Conservation (phyloP, 1,140 invertebrate genomes). For the Zaprionus ghesquierei region DNA sequence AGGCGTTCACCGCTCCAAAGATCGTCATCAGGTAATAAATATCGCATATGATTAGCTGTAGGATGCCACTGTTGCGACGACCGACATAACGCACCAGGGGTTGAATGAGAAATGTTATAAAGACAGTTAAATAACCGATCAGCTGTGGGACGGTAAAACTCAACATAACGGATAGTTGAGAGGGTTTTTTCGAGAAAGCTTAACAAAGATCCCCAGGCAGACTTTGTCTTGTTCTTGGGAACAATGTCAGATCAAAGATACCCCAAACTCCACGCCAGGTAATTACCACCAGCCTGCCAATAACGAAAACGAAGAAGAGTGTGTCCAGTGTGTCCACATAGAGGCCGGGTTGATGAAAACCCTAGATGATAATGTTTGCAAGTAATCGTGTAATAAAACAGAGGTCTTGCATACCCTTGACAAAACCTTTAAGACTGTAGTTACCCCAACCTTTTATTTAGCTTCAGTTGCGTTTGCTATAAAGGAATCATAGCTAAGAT, state of each 20-base stretch:
- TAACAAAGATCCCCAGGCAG: slow-evolving; percentile 91
- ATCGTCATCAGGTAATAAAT: slow-evolving; percentile 90
- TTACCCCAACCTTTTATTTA: not conserved
- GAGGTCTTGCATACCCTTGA: not conserved
- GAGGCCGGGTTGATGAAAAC: slow-evolving; percentile 87
- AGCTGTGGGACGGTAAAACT: slow-evolving; percentile 84
- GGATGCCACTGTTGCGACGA: slow-evolving; percentile 85
- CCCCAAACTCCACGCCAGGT: slow-evolving; percentile 94
- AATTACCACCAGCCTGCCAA: slow-evolving; percentile 92
- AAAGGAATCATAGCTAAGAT: too few species aligned
- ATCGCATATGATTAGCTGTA: slow-evolving; percentile 88
- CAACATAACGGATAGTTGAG: too few species aligned
- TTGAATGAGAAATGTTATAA: slow-evolving; percentile 89
- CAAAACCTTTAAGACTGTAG: not conserved
- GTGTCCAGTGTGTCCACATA: slow-evolving; percentile 94
- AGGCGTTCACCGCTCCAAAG: slow-evolving; percentile 92
- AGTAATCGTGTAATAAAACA: not conserved
- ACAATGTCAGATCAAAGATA: slow-evolving; percentile 90
- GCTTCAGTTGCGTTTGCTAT: too few species aligned
- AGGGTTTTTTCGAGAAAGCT: slow-evolving; percentile 66
- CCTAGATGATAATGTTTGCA: slow-evolving; percentile 83
- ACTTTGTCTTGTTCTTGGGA: slow-evolving; percentile 85
- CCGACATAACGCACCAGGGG: slow-evolving; percentile 88
- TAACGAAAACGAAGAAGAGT: slow-evolving; percentile 91
- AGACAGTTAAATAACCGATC: slow-evolving; percentile 88